phyloP scores from a whole-genome alignment of 53 echinoderm and acorn worm genomes.

The Crossaster papposus region DNA sequence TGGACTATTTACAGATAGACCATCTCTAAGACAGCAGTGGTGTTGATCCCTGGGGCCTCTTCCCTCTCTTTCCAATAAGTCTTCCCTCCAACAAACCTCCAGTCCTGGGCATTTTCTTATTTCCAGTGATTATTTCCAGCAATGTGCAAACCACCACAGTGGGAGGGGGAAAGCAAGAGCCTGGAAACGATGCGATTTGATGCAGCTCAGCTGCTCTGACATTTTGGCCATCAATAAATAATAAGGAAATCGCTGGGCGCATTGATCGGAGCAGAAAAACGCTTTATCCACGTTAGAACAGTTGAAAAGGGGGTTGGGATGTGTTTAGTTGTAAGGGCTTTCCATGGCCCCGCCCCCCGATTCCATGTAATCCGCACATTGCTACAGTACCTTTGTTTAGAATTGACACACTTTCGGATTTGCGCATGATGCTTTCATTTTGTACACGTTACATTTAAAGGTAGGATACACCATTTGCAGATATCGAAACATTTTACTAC shows the following conservation, averaged over 20 bases:
- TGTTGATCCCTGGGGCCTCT: not conserved
- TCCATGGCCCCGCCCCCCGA: not conserved
- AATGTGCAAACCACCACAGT: not conserved
- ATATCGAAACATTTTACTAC: too few relatives aligned
- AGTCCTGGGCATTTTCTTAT: slow-evolving; percentile 14
- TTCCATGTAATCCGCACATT: not conserved
- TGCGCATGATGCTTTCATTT: too few relatives aligned
- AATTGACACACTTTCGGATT: not conserved
- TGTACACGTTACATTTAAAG: too few relatives aligned
- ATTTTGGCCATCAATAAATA: slow-evolving; percentile 53
- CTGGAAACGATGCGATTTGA: slow-evolving; percentile 48
- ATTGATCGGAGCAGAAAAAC: slow-evolving; percentile 1
- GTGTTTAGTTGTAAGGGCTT: not conserved
- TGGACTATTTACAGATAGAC: too few relatives aligned
- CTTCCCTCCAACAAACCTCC: not conserved
- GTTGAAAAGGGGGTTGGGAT: not conserved
- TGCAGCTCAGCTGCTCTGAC: slow-evolving; percentile 8
- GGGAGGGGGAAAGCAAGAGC: not conserved
- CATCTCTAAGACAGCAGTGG: not conserved
- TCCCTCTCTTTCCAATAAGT: not conserved
- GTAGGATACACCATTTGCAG: too few relatives aligned
- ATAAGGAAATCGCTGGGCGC: slow-evolving; percentile 19
- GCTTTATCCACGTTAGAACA: not conserved
- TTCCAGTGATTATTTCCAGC: slow-evolving; percentile 49
- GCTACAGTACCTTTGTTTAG: not conserved